Base-by-base conservation (phyloP, 1,140 invertebrate genomes). In the Lepidurus packardi region DNA sequence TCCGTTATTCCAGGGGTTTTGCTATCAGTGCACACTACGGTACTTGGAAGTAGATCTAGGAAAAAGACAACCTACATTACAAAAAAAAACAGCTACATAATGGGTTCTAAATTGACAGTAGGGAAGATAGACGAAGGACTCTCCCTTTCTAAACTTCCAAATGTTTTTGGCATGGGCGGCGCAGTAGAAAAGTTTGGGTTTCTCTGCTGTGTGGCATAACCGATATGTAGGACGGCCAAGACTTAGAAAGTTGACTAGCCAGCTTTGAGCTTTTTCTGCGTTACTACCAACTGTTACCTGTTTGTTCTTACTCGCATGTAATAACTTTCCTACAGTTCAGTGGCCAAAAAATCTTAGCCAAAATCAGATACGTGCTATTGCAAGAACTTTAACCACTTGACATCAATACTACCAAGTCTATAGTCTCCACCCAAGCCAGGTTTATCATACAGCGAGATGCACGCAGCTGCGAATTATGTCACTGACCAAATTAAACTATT, bases 171-270 rank as follows among this genome's bases (percentile, higher is more conserved):
- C 53, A 65, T 65, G 53, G 53, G 53, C 16, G 53, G 53, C 53
- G 21, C 53, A 65, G n/a, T 65, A 13, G 53, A 65, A 65, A 65
- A n/a, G 8, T 65, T 21, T 65, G 21, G 16, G 53, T 65, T 65
- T 65, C 53, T n/a, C 13, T 65, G 34, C 34, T 7, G 53, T 65
- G 53, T 16, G 13, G 53, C 53, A 65, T 65, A 65, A 65, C 53
- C 53, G n/a, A 65, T 65, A 65, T 65, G 53, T 65, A 65, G 53
- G 53, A 65, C 53, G 53, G 16, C 53, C 7, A 65, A n/a, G 13
- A 65, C 53, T 65, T 65, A 65, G 53, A 65, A 65, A 65, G 53
- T 65, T 65, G 53, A 13, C 53, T 65, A 21, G 7, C 16, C 21
- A 9, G 53, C 53, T 16, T 16, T 13, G 34, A 34, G 8, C 13